Percentiles rank a stretch among this genome's conserved stretches.
Evolutionary conservation across 2,797 vertebrate species (phyloP).

Genomic region (Helostoma temminkii): DNA sequence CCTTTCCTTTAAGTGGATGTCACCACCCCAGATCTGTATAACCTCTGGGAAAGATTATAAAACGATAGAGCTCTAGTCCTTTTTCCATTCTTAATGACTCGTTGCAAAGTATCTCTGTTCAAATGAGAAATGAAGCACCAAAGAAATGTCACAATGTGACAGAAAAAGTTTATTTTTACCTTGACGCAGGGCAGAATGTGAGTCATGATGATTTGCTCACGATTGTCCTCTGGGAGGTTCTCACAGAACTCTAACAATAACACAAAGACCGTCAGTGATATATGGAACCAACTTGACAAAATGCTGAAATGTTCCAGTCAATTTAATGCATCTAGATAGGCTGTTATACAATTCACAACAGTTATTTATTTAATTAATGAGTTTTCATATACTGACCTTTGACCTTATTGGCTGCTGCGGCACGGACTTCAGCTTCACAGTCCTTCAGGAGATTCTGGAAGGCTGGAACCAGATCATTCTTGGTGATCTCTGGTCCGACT

Average conservation of each 20-base stretch:
- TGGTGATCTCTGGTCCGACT: slow-evolving; percentile 90
- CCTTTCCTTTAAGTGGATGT: neutral
- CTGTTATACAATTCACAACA: neutral
- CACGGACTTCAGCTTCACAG: slow-evolving; percentile 90
- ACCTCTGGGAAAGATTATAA: slow-evolving; percentile 31
- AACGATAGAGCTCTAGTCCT: slow-evolving; percentile 16
- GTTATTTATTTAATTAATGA: neutral
- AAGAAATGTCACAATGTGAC: slow-evolving; percentile 7
- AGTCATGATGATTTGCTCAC: slow-evolving; percentile 90
- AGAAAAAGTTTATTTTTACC: slow-evolving; percentile 71
- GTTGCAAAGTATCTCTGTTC: slow-evolving; percentile 6
- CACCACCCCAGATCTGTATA: neutral
- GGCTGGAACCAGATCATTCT: slow-evolving; percentile 89
- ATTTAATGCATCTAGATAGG: neutral
- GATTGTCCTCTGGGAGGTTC: slow-evolving; percentile 88
- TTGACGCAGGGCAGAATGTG: slow-evolving; percentile 91
- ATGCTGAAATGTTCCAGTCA: neutral
- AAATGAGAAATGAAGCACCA: neutral
- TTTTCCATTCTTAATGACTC: slow-evolving; percentile 7
- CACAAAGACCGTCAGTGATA: neutral
- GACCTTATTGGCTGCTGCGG: slow-evolving; percentile 90
- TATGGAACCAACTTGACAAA: neutral
- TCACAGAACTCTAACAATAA: slow-evolving; percentile 86
- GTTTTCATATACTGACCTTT: slow-evolving; percentile 80
- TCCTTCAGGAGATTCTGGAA: slow-evolving; percentile 91